These are phyloP conservation scores for Clanis bilineata DNA, from an alignment of 2,888 invertebrate genomes.

Conservation along the genomic window DNA sequence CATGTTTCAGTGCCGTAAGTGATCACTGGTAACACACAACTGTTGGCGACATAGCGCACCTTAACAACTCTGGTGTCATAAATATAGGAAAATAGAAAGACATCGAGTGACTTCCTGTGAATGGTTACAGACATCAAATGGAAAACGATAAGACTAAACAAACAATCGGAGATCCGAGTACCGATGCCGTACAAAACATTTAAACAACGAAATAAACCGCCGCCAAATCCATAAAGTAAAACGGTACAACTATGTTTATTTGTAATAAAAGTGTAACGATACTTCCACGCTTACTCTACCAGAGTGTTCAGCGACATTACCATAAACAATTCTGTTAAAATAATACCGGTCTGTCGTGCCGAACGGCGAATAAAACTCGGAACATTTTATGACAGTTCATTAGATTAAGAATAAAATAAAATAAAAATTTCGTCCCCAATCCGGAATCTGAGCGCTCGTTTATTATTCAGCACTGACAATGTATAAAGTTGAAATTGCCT, in stretches of 20 bases:
- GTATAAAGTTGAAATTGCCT: slow-evolving; percentile 31
- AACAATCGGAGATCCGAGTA: background rate
- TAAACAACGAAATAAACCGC: slow-evolving; percentile 3
- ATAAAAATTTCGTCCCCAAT: slow-evolving; percentile 20
- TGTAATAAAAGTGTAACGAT: background rate
- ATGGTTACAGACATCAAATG: too few relatives aligned
- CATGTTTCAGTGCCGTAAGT: too few relatives aligned
- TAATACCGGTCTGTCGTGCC: background rate
- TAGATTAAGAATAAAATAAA: slow-evolving; percentile 17
- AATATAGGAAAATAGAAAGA: too few relatives aligned
- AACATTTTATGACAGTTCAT: slow-evolving; percentile 13
- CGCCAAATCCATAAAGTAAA: background rate
- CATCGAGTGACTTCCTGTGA: too few relatives aligned
- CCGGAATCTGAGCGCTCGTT: slow-evolving; percentile 21
- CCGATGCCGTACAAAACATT: background rate
- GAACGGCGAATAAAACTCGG: background rate
- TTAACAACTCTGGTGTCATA: too few relatives aligned
- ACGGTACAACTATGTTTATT: background rate
- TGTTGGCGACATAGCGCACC: too few relatives aligned
- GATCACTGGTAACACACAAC: too few relatives aligned
- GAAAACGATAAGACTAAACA: background rate
- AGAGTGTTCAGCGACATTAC: slow-evolving; percentile 1
- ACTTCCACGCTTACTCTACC: background rate
- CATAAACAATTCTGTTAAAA: slow-evolving; percentile 12
- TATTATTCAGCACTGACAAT: slow-evolving; percentile 29